Percentiles rank a stretch among this genome's conserved stretches.
These are phyloP conservation scores for Clarias laeviceps DNA, from an alignment of 2,797 vertebrate genomes.

Conservation along the genomic window DNA sequence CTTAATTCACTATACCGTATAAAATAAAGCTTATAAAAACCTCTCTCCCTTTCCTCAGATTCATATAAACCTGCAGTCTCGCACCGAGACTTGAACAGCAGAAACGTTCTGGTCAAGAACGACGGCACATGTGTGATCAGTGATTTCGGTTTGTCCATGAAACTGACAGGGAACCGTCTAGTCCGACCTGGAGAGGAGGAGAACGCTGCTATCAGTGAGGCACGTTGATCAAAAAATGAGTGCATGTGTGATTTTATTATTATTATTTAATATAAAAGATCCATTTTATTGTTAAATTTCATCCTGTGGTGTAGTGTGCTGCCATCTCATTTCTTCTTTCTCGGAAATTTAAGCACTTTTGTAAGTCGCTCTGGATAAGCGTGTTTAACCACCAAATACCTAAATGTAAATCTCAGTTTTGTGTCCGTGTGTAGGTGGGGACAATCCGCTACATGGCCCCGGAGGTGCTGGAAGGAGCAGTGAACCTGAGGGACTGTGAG, in stretches of 20 bases:
- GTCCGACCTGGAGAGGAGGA: constrained; percentile 88
- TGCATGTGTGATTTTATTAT: not conserved
- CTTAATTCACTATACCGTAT: not conserved
- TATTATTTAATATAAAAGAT: not conserved
- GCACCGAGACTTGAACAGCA: constrained; percentile 92
- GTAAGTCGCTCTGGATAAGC: too few species aligned
- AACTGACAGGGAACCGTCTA: constrained; percentile 83
- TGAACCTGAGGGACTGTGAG: constrained; percentile 93
- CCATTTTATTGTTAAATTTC: not conserved
- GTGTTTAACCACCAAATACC: too few species aligned
- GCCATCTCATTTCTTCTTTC: not conserved
- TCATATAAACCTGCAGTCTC: constrained; percentile 92
- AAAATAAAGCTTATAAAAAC: not conserved
- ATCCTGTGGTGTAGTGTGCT: not conserved
- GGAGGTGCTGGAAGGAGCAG: constrained; percentile 91
- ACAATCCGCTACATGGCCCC: constrained; percentile 96
- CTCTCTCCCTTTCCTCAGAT: constrained; percentile 70
- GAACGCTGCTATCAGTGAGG: constrained; percentile 93
- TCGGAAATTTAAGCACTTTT: not conserved
- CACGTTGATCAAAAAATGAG: constrained; percentile 48
- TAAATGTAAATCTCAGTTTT: not conserved
- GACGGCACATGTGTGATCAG: constrained; percentile 90
- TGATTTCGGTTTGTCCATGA: constrained; percentile 94
- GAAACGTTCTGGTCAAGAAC: constrained; percentile 89
- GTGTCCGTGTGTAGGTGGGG: constrained; percentile 78